Base-by-base conservation (phyloP, 2,797 vertebrate species). In the Bradypus variegatus region DNA sequence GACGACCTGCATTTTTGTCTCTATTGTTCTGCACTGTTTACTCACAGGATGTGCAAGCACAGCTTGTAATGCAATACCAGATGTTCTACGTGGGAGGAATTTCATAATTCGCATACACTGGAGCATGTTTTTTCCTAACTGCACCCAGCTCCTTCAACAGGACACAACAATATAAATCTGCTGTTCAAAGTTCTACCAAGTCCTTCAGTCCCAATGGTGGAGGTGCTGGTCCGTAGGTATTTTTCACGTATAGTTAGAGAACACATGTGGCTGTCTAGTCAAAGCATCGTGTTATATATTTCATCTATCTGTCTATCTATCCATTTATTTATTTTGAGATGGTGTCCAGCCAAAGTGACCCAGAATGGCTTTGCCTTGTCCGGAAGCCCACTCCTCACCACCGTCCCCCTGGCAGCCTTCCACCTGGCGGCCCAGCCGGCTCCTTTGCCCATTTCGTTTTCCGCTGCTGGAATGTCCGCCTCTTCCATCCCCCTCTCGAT, bases 11-110 rank as follows among this genome's bases (percentile, higher is more conserved):
- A 14, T 82, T 36, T 88, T 12, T 79, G 89, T 92, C 72, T 65
- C 93, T 84, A 94, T 96, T 96, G 95, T 95, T 92, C 82, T 65
- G 67, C 6, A 31, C 72, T 94, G 93, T 96, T 95, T 96, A 91
- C 84, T 95, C 84, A 86, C 53, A 87, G 94, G 95, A 90, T 94
- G 92, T 93, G 81, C 76, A 85, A 91, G 92, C 36, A 67, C 45
- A 72, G 92, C 73, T 31, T 13, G n/a, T 38, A 58, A 62, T 3
- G 62, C 16, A 58, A 88, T 33, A 92, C 79, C 95, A 95, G 92
- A 91, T 96, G 95, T 93, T 91, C 80, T 90, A 55, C 0, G 45
- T 81, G 92, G 94, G 93, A 87, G 94, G 91, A 86, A 80, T 84
- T 94, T 84, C 15, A 38, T 67, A 78, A 87, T 38, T 83, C 67